Evolutionary conservation across 2,797 vertebrate genomes (phyloP).

Genomic region (Gymnoscopelus microlampas): DNA sequence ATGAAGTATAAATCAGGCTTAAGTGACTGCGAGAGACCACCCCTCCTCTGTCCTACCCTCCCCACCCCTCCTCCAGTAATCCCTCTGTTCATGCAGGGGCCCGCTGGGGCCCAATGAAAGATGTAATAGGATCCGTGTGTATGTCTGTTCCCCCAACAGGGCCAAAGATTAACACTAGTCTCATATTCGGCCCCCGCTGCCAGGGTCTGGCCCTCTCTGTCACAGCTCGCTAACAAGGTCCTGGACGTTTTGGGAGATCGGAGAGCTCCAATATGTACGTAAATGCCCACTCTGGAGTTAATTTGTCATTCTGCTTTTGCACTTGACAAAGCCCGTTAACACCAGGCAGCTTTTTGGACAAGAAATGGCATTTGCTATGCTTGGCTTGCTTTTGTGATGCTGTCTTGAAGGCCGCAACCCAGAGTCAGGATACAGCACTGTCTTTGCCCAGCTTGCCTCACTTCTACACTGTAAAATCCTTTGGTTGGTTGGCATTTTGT

Average conservation of each 20-base stretch:
- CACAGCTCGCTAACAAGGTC: slow-evolving; percentile 64
- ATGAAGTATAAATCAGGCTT: slow-evolving; percentile 3
- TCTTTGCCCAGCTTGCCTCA: too few species aligned
- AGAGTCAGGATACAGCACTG: too few species aligned
- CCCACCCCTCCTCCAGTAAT: slow-evolving; percentile 57
- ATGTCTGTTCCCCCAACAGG: slow-evolving; percentile 87
- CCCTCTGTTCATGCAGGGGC: slow-evolving; percentile 82
- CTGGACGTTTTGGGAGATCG: slow-evolving; percentile 40
- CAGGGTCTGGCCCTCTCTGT: slow-evolving; percentile 64
- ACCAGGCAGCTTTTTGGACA: not conserved
- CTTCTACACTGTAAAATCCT: too few species aligned
- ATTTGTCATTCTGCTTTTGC: not conserved
- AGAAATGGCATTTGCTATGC: too few species aligned
- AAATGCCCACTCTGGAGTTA: slow-evolving; percentile 11
- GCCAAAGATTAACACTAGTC: slow-evolving; percentile 94
- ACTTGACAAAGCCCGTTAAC: not conserved
- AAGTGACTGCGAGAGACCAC: slow-evolving; percentile 67
- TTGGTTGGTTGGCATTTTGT: too few species aligned
- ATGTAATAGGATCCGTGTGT: slow-evolving; percentile 92
- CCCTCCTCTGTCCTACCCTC: slow-evolving; percentile 6
- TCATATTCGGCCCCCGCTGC: slow-evolving; percentile 88
- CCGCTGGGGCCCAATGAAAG: slow-evolving; percentile 91
- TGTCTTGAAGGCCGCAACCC: too few species aligned
- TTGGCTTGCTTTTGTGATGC: too few species aligned
- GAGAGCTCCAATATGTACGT: slow-evolving; percentile 18